Percentiles rank a stretch among this genome's conserved stretches.
Conservation (phyloP, 2,113 vertebrate species). For the Bambusicola thoracicus region DNA sequence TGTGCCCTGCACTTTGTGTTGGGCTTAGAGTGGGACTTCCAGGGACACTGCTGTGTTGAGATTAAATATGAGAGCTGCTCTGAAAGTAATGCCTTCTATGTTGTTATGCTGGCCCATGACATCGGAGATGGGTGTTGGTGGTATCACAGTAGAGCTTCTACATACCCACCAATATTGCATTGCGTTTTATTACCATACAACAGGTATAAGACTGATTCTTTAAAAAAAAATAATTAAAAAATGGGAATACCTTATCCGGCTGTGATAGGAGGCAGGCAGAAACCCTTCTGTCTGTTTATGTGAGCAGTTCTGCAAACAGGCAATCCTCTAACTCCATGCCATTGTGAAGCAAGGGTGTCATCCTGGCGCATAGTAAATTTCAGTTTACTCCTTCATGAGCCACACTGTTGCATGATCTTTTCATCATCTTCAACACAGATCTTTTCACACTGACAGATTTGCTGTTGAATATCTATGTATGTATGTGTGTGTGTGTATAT, state of each 20-base stretch:
- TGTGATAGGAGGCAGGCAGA: fast-evolving
- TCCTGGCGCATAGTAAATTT: background rate
- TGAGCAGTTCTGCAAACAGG: background rate
- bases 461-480: background rate
- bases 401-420: background rate
- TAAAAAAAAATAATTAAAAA: fast-evolving
- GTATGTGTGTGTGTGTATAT: background rate
- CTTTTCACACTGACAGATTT: background rate
- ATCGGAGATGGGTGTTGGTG: no score
- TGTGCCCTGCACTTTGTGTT: background rate
- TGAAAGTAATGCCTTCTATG: no score
- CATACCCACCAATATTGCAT: no score
- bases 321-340: background rate
- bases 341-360: fast-evolving
- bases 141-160: no score
- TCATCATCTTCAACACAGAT: background rate
- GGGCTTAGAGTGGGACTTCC: background rate
- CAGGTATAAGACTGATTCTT: background rate
- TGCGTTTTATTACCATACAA: no score
- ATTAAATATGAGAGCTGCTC: no score
- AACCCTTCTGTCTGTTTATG: background rate
- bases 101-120: no score
- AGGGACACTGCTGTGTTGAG: fast-evolving
- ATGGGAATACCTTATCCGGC: background rate
- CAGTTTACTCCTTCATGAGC: background rate